phyloP scores from a whole-genome alignment of 2,888 invertebrate species.

The Aradus depressus region DNA sequence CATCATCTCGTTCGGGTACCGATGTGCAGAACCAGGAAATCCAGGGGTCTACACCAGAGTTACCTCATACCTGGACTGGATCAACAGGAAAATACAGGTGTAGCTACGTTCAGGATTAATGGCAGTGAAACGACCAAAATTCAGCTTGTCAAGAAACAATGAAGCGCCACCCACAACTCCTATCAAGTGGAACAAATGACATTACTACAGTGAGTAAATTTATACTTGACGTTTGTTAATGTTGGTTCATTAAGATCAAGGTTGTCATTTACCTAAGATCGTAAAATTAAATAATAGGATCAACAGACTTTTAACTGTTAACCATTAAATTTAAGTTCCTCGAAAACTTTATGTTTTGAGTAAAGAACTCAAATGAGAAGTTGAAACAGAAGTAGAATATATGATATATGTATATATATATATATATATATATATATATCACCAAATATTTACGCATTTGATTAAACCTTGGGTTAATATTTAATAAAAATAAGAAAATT shows the following conservation, averaged over 20 bases:
- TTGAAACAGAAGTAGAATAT: no score
- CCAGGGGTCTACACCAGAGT: constrained; percentile 65
- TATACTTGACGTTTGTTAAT: background rate
- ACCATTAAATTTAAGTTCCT: no score
- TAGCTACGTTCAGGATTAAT: no score
- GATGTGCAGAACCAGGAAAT: constrained; percentile 70
- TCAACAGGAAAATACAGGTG: constrained; percentile 35
- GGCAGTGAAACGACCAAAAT: background rate
- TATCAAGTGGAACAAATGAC: background rate
- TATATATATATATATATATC: no score
- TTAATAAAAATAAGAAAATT: no score
- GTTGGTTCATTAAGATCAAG: background rate
- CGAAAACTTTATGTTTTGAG: no score
- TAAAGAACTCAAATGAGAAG: no score
- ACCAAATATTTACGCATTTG: no score
- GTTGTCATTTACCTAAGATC: background rate
- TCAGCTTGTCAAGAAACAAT: background rate
- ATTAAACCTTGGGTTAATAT: no score
- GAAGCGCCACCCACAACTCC: background rate
- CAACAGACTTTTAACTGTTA: no score
- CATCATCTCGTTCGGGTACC: constrained; percentile 87
- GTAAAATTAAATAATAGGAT: no score
- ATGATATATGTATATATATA: no score
- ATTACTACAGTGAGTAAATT: background rate
- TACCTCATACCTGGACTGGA: constrained; percentile 58